Base-by-base conservation (phyloP, 92 coral and sea anemone species). In the Heliopora coerulea region DNA sequence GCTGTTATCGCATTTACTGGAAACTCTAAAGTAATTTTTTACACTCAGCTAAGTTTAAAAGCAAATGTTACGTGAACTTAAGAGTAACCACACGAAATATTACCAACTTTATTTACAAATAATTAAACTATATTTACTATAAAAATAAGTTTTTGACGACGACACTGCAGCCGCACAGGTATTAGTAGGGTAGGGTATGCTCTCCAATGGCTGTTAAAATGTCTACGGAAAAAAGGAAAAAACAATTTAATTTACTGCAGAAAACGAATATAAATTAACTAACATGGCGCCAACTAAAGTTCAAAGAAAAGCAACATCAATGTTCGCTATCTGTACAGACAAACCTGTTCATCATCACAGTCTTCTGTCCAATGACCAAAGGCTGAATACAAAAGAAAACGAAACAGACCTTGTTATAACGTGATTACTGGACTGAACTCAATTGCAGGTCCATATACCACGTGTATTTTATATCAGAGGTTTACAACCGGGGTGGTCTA, bases 351-450 rank as follows among this genome's bases (percentile, higher is more conserved):
- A 28, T 95, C 99, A 39, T 95, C 96, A 48, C 99, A 95, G 18
- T 95, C 96, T 40, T 85, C 88, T 10, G 99, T 85, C 99, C 99
- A 88, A 80, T 95, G 99, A 44, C 99, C 99, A 80, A 95, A 95
- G 29, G 81, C 99, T 95, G 52, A 19, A 81, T 66, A 19, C 12
- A 32, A 50, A 72, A 46, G 20, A 26, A 66, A n/a, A 81, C 9
- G 44, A 74, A 54, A 48, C n/a, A 12, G 46, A 27, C 44, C 8
- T 61, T 11, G 46, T 49, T 54, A 58, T 25, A 21, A 27, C 29
- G 34, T 25, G 32, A 58, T 17, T 17, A 17, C 17, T 27, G 20
- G 18, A 37, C 1, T 39, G 75, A 12, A 21, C 41, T 33, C 30
- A 15, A 49, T 3, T 27, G 28, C 13, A 63, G 42, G 42, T 37